These are phyloP conservation scores for Oryzias dopingdopingensis DNA, from an alignment of 2,797 vertebrate species.

Conservation along the genomic window DNA sequence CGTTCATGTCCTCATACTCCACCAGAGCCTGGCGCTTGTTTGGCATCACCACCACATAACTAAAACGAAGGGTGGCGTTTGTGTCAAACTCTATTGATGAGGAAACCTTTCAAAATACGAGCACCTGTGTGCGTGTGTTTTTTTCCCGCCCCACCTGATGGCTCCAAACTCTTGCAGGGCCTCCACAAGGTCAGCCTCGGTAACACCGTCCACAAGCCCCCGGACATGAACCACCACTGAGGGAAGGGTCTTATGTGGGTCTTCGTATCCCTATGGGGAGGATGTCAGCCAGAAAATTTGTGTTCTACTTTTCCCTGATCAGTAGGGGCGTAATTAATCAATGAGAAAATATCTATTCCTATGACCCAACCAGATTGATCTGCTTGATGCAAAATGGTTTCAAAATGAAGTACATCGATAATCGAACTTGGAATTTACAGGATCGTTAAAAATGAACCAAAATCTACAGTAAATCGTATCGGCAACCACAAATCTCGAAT, in stretches of 20 bases:
- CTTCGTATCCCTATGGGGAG: constrained; percentile 84
- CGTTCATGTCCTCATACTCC: constrained; percentile 93
- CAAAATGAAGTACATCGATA: too few species aligned
- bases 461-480: too few species aligned
- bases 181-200: constrained; percentile 92
- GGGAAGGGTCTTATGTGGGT: constrained; percentile 93
- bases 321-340: too few species aligned
- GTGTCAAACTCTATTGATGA: too few species aligned
- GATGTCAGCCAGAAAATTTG: background rate
- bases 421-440: too few species aligned
- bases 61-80: constrained; percentile 32
- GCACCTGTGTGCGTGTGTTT: background rate
- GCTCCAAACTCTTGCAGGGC: constrained; percentile 93
- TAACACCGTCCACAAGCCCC: constrained; percentile 89
- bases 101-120: background rate
- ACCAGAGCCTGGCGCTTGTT: constrained; percentile 95
- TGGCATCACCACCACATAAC: constrained; percentile 97
- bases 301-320: too few species aligned
- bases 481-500: too few species aligned
- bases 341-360: too few species aligned
- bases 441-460: too few species aligned
- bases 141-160: constrained; percentile 81
- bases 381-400: too few species aligned
- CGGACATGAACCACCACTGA: constrained; percentile 94
- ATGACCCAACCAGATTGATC: too few species aligned